Percentiles rank a stretch among this genome's conserved stretches.
Conservation (phyloP, 2,113 vertebrate genomes). For the Syngnathus typhle region DNA sequence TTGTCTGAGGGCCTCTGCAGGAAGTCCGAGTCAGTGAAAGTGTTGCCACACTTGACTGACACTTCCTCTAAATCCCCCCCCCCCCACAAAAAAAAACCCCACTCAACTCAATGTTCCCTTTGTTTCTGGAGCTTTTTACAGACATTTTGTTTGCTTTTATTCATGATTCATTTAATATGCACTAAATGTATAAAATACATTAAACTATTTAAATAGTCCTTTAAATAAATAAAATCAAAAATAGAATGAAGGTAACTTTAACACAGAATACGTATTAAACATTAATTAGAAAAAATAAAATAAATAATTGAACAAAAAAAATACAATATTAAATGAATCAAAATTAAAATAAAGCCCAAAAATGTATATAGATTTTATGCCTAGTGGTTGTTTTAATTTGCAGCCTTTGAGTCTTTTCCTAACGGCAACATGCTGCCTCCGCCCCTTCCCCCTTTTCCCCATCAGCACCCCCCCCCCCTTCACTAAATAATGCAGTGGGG, state of each 20-base stretch:
- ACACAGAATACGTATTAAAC: too few species aligned
- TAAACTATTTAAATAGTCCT: neutral
- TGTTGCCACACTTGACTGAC: slow-evolving; percentile 40
- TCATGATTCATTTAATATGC: neutral
- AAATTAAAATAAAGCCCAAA: too few species aligned
- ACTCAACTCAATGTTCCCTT: neutral
- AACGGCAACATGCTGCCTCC: slow-evolving; percentile 38
- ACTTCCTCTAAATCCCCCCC: slow-evolving; percentile 21
- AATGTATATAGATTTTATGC: neutral
- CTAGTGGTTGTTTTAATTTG: neutral
- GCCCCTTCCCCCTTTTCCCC: neutral
- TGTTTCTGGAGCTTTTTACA: neutral
- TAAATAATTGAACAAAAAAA: too few species aligned
- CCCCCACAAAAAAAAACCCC: neutral
- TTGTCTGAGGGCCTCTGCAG: slow-evolving; percentile 38
- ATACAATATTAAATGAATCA: too few species aligned
- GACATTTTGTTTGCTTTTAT: neutral
- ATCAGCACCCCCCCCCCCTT: slow-evolving; percentile 9
- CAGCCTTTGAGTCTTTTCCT: slow-evolving; percentile 22
- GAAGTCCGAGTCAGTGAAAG: slow-evolving; percentile 50
- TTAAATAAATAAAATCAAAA: neutral
- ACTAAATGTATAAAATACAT: neutral
- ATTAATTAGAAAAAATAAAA: too few species aligned
- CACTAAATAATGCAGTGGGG: slow-evolving; percentile 69
- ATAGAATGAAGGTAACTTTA: neutral